phyloP scores from a whole-genome alignment of 2,113 vertebrate species.

The Gallinago undulata region DNA sequence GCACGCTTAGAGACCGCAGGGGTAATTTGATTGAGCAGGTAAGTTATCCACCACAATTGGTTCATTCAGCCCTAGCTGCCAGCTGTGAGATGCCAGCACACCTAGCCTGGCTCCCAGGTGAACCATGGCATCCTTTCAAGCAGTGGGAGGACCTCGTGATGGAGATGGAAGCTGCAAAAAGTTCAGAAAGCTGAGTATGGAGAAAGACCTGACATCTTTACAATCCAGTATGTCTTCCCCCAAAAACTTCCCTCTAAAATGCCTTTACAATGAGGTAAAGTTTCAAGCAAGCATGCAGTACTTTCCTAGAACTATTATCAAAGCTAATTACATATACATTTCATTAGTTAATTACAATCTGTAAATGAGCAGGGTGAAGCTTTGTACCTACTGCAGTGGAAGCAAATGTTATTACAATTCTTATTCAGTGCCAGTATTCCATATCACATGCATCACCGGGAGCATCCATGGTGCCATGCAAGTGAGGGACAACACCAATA shows the following conservation, averaged over 20 bases:
- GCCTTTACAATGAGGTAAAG: background rate
- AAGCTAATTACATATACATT: background rate
- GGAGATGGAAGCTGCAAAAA: background rate
- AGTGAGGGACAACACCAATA: background rate
- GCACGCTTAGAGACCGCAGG: accelerated
- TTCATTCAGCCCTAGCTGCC: background rate
- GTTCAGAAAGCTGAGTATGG: background rate
- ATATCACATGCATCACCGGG: background rate
- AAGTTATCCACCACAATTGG: background rate
- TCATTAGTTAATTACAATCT: background rate
- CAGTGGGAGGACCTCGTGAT: accelerated
- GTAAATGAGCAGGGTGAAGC: background rate
- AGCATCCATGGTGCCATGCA: background rate
- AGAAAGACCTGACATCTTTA: background rate
- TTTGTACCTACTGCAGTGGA: background rate
- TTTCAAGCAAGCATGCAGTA: background rate
- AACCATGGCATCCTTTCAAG: background rate
- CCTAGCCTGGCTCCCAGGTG: background rate
- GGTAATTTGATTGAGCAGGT: background rate
- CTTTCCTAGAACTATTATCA: background rate
- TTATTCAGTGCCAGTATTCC: background rate
- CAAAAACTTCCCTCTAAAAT: background rate
- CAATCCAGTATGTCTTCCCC: background rate
- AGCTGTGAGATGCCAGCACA: background rate
- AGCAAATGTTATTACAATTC: background rate